phyloP scores from a whole-genome alignment of 1,140 invertebrate genomes.

The Holotrichia oblita region DNA sequence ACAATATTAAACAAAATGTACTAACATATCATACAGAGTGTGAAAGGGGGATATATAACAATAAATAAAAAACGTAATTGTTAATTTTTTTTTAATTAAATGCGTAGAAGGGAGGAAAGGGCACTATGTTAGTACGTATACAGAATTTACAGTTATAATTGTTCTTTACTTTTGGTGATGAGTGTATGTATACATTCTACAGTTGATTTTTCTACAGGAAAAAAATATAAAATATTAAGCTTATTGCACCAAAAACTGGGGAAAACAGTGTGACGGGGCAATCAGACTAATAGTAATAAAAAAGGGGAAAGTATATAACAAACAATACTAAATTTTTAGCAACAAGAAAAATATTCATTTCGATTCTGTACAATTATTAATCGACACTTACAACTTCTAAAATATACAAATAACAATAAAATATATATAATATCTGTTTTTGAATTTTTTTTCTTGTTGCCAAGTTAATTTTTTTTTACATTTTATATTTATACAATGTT shows the following conservation, averaged over 20 bases:
- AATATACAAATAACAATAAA: slow-evolving; percentile 22
- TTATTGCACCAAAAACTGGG: slow-evolving; percentile 22
- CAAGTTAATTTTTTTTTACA: background rate
- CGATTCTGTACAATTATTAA: slow-evolving; percentile 3
- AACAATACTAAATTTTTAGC: slow-evolving; percentile 9
- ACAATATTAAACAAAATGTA: slow-evolving; percentile 37
- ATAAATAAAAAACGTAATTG: slow-evolving; percentile 15
- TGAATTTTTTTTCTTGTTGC: background rate
- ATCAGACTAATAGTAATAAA: background rate
- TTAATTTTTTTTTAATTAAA: background rate
- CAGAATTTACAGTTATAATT: slow-evolving; percentile 10
- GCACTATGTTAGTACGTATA: slow-evolving; percentile 14
- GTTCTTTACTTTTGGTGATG: slow-evolving; percentile 5
- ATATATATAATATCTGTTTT: background rate
- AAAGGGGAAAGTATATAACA: slow-evolving; percentile 5
- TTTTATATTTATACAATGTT: slow-evolving; percentile 14
- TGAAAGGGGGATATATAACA: slow-evolving; percentile 15
- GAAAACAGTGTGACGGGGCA: background rate
- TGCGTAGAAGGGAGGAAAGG: background rate
- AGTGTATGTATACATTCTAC: background rate
- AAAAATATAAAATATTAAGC: background rate
- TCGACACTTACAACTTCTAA: background rate
- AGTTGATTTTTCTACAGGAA: slow-evolving; percentile 1
- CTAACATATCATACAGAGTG: slow-evolving; percentile 16
- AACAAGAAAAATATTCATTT: background rate